A percentile compares a stretch with the other conserved stretches of the same genome.
Evolutionary conservation across 1,140 invertebrate genomes (phyloP).

Genomic region (Hyles euphorbiae): DNA sequence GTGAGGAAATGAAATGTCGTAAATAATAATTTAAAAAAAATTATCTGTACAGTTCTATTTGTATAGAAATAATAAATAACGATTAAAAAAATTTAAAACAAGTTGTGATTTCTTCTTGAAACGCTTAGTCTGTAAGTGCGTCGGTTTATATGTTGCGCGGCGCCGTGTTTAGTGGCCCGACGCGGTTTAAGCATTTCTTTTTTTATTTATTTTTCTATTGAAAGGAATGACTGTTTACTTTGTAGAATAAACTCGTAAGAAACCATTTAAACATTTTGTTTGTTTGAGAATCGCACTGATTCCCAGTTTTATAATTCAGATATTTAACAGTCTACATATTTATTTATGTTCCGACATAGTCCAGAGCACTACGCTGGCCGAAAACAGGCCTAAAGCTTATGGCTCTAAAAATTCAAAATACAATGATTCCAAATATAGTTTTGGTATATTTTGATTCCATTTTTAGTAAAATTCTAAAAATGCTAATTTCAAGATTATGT

Average conservation of each 20-base stretch:
- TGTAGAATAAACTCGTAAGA: slow-evolving; percentile 72
- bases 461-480: too few relatives aligned
- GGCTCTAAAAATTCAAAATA: too few relatives aligned
- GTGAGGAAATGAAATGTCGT: slow-evolving; percentile 70
- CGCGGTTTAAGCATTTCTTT: slow-evolving; percentile 50
- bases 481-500: too few relatives aligned
- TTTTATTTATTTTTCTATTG: slow-evolving; percentile 63
- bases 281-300: slow-evolving; percentile 41
- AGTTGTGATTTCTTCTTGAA: slow-evolving; percentile 70
- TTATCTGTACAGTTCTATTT: slow-evolving; percentile 77
- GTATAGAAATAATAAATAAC: slow-evolving; percentile 77
- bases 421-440: too few relatives aligned
- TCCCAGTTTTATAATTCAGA: slow-evolving; percentile 7
- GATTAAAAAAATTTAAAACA: slow-evolving; percentile 70
- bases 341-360: neutral
- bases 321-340: neutral
- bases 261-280: slow-evolving; percentile 64
- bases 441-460: too few relatives aligned
- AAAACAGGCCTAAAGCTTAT: too few relatives aligned
- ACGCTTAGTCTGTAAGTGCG: slow-evolving; percentile 50
- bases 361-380: too few relatives aligned
- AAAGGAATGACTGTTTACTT: slow-evolving; percentile 70
- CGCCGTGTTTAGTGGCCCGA: slow-evolving; percentile 33
- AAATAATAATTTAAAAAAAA: slow-evolving; percentile 75
- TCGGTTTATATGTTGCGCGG: slow-evolving; percentile 27